Base-by-base conservation (phyloP, 2,113 vertebrate genomes). In the Dryoscopus gambensis region DNA sequence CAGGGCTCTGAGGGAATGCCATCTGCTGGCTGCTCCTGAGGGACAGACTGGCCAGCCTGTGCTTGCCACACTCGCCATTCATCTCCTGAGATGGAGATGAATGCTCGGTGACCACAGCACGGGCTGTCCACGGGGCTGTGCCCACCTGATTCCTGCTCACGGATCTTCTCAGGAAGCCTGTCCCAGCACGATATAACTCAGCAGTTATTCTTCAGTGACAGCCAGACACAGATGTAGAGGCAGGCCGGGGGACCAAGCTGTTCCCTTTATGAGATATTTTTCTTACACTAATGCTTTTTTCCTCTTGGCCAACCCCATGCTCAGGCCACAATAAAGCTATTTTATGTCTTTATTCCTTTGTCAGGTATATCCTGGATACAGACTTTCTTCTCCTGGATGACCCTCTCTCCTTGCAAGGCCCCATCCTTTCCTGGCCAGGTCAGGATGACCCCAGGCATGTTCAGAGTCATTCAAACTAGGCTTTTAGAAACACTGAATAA, bases 11-110 rank as follows among this genome's bases (percentile, higher is more conserved):
- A 21, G n/a, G 75, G 33, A 76, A 71, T 23, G 35, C 22, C 65
- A 23, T 15, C 47, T 3, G 2, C 64, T 3, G 2, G 15, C 2
- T 27, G 49, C 1, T 37, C 28, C 6, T 1, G 2, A 24, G 6
- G 28, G n/a, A 35, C 79, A 59, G 11, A 5, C 20, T 11, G 30
- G 13, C 7, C 81, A 57, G 22, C 33, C 49, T 23, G 31, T 11
- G 47, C 83, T 49, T 5, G 37, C 39, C 44, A 64, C 25, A 1
- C 64, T 37, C 2, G 0, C 46, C 22, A 3, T 59, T 44, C 59
- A 12, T 84, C 81, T 87, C 56, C 60, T 53, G 3, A 0, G 2
- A 79, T 19, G 35, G 62, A 80, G 53, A 88, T 9, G 23, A 90
- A 53, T 23, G 37, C 6, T 17, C 4, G 24, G 24, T 5, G 13